Evolutionary conservation across 2,888 invertebrate genomes (phyloP), one percentile per base, ranked within the genome.

Genomic region (Thecocarcelia acutangulata): DNA sequence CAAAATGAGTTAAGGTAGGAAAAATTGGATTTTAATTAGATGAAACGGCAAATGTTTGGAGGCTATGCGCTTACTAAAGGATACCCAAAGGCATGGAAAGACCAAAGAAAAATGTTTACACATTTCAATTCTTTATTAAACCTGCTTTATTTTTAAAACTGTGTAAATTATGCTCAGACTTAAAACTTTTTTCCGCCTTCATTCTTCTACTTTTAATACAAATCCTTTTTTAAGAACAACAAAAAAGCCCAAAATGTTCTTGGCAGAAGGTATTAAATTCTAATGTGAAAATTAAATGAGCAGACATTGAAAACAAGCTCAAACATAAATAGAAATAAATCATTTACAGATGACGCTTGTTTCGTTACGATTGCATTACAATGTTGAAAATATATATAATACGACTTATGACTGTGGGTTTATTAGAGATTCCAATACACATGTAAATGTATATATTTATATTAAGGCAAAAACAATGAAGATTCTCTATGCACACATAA

Each of bases 291-390:
- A 17, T 9, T 64, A 40, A 74, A 58, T 48, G 17, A 48, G 15
- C 40, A 74, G 13, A 52, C 13, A 21, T 3, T 9, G 64, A 15
- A 19, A 6, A 50, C 33, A 50, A n/a, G 52, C 15, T 33, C 21
- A 37, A 4, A 58, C 17, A 58, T 46, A 46, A 58, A 64, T 21
- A 40, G 21, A 79, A 56, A 84, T 83, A 83, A 84, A 84, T 84
- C 84, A 84, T 82, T 80, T 69, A 68, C 84, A 84, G 84, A 84
- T 84, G 83, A 50, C 79, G 83, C 64, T n/a, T 75, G 11, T 59
- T 73, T 83, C 80, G 69, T 80, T 75, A 70, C 50, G 74, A 64
- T 69, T 74, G 63, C 79, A 61, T 74, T 63, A 70, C 44, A 63
- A 17, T 69, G 64, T 66, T 73, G 17, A 52, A 24, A 28, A 37